A percentile compares a stretch with the other conserved stretches of the same genome.
These are phyloP conservation scores for Hesperophylax magnus DNA, from an alignment of 1,140 invertebrate genomes.

Conservation along the genomic window DNA sequence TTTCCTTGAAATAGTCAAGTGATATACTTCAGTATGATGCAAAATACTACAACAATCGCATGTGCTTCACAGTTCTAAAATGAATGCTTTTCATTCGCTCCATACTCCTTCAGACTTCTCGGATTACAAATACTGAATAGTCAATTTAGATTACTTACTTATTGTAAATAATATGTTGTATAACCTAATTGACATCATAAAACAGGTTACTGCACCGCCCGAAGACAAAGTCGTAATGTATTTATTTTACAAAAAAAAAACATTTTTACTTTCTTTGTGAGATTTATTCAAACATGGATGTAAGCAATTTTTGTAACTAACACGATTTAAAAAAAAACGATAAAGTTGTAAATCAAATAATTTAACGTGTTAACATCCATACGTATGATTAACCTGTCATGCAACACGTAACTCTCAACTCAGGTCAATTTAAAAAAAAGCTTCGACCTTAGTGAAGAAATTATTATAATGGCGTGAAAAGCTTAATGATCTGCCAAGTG, in stretches of 20 bases:
- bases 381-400: not conserved
- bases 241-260: not conserved
- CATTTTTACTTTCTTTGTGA: not conserved
- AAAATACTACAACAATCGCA: no score
- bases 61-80: no score
- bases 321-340: not conserved
- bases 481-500: slow-evolving; percentile 18
- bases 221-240: no score
- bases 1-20: no score
- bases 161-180: no score
- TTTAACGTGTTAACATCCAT: not conserved
- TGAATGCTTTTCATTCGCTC: no score
- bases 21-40: no score
- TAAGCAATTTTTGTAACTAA: not conserved
- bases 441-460: not conserved
- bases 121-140: no score
- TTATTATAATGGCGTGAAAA: slow-evolving; percentile 20
- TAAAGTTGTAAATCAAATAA: not conserved
- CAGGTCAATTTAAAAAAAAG: not conserved
- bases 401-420: not conserved
- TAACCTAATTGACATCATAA: no score
- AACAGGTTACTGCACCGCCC: no score
- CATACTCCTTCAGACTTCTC: no score
- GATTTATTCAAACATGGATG: not conserved
- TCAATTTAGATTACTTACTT: no score